Conservation (phyloP, 2,888 invertebrate genomes). For the Lepidonotus clava region DNA sequence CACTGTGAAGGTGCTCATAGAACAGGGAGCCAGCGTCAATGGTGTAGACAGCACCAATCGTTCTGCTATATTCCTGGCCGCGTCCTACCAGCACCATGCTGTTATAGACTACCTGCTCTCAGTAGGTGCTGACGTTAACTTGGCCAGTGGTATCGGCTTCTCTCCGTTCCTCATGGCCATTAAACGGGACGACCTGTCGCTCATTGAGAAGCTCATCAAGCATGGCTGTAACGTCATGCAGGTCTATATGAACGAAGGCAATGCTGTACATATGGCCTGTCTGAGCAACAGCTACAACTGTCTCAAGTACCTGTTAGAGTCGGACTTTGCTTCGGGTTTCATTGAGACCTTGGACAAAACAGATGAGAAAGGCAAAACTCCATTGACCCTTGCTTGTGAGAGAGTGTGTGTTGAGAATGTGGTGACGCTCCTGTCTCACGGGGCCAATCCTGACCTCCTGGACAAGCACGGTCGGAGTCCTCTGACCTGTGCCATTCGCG, state of each 20-base stretch:
- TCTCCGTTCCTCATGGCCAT: conserved; percentile 55
- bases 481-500: conserved; percentile 43
- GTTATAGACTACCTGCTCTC: conserved; percentile 43
- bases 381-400: conserved; percentile 46
- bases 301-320: conserved; percentile 37
- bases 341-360: not conserved
- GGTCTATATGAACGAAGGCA: conserved; percentile 46
- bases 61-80: conserved; percentile 47
- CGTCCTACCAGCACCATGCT: conserved; percentile 35
- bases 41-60: conserved; percentile 40
- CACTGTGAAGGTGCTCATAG: conserved; percentile 38
- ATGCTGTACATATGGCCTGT: conserved; percentile 54
- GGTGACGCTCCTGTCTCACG: not conserved
- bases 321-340: not conserved
- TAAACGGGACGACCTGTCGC: conserved; percentile 46
- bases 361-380: conserved; percentile 54
- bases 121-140: conserved; percentile 44
- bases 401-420: conserved; percentile 49
- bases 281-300: conserved; percentile 53
- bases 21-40: conserved; percentile 38
- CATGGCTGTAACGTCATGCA: conserved; percentile 38
- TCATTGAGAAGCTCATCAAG: conserved; percentile 30
- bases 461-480: conserved; percentile 50
- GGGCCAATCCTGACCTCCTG: conserved; percentile 39
- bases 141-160: conserved; percentile 12